Conservation (phyloP, 2,797 vertebrate genomes). For the Mus caroli region DNA sequence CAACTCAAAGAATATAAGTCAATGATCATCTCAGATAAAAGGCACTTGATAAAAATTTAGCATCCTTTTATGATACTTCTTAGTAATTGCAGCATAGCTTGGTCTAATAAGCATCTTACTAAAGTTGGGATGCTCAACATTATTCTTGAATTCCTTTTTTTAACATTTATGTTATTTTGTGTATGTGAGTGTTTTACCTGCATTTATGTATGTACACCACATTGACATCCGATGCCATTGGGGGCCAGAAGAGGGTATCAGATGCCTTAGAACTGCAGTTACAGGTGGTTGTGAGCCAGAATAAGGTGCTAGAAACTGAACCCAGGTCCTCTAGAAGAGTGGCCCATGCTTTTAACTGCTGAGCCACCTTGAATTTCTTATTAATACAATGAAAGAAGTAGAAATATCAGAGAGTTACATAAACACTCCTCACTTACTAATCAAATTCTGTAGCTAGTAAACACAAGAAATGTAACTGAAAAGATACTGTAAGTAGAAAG, state of each 20-base stretch:
- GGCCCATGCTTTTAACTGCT: background rate
- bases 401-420: constrained; percentile 24
- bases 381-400: constrained; percentile 53
- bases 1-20: constrained; percentile 32
- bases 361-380: constrained; percentile 1
- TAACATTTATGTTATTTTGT: constrained; percentile 1
- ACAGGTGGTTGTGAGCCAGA: background rate
- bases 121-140: constrained; percentile 44
- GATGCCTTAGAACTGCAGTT: background rate
- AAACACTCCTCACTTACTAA: constrained; percentile 32
- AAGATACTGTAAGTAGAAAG: constrained; percentile 25
- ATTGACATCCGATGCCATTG: background rate
- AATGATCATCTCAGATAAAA: constrained; percentile 43
- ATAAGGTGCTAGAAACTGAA: background rate
- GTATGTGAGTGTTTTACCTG: background rate
- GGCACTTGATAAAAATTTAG: constrained; percentile 54
- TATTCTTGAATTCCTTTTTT: constrained; percentile 56
- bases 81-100: constrained; percentile 41
- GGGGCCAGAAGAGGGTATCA: background rate
- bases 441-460: constrained; percentile 50
- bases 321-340: background rate
- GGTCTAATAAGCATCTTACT: constrained; percentile 13
- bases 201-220: background rate
- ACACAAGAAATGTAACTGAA: constrained; percentile 24
- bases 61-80: constrained; percentile 50